phyloP scores from a whole-genome alignment of 2,888 invertebrate species.

The Zaprionus bogoriensis region DNA sequence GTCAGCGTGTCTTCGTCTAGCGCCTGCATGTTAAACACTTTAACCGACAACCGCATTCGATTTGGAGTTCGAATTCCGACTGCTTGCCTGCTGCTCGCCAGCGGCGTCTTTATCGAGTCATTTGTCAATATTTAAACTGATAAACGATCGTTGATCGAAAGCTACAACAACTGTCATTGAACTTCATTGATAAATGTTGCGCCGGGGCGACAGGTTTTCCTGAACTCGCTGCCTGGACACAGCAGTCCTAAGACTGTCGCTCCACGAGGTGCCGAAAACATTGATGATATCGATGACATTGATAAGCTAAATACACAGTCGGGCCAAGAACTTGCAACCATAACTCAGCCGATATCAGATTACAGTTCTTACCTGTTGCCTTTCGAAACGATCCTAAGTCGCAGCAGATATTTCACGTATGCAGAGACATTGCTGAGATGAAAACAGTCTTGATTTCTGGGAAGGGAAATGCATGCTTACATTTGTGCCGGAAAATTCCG shows the following conservation, averaged over 20 bases:
- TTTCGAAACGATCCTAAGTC: constrained; percentile 33
- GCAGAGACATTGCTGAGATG: constrained; percentile 2
- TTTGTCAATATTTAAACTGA: constrained; percentile 66
- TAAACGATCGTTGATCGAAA: constrained; percentile 68
- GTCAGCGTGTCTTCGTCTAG: constrained; percentile 37
- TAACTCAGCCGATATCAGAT: constrained; percentile 48
- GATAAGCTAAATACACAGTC: constrained; percentile 64
- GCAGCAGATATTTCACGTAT: constrained; percentile 61
- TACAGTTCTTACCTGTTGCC: constrained; percentile 56
- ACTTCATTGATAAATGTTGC: constrained; percentile 73
- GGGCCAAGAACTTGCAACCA: constrained; percentile 22
- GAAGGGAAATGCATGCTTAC: constrained; percentile 53
- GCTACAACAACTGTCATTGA: constrained; percentile 69
- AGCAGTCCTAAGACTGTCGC: constrained; percentile 17
- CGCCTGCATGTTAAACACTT: constrained; percentile 40
- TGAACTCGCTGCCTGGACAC: constrained; percentile 20
- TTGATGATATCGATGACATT: constrained; percentile 48
- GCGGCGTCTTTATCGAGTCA: constrained; percentile 55
- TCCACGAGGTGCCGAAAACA: constrained; percentile 31
- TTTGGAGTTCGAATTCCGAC: constrained; percentile 15
- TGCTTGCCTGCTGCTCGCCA: constrained; percentile 1
- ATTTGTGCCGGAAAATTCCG: constrained; percentile 37
- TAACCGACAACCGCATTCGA: constrained; percentile 18
- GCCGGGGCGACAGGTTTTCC: constrained; percentile 24
- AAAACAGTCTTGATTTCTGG: constrained; percentile 45